Base-by-base conservation (phyloP, 2,888 invertebrate species). In the Synanthedon myopaeformis region DNA sequence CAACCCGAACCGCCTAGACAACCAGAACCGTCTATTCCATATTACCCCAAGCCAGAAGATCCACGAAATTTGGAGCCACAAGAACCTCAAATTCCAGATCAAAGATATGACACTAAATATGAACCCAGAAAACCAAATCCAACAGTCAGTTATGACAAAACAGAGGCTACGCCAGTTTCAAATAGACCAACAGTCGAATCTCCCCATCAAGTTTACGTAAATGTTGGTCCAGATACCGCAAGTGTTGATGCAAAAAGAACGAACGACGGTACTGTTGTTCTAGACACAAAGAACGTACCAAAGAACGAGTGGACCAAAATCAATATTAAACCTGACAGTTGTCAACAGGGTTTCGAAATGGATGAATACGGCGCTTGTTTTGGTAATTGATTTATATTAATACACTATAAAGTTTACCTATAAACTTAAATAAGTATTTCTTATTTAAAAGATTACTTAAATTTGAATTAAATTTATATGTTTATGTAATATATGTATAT, bases 331-430 rank as follows among this genome's bases (percentile, higher is more conserved):
- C 77, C 77, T 0, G 64, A 60, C 0, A 67, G 71, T 10, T 90
- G 90, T 65, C 79, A 82, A 11, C 52, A 61, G 56, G 91, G 91
- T 0, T 91, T 90, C 59, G 83, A 89, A 56, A 67, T 84, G 50
- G 89, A 90, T 61, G 73, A 76, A 17, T 77, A 79, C 58, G 91
- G 91, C 4, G 89, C 89, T 51, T 92, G 91, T 69, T 80, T 87
- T 58, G 91, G 91, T 91, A 74, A 78, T 35, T 8, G 3, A 35
- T 35, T 35, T 35, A 35, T 35, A 35, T 35, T n/a, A n/a, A n/a
- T n/a, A n/a, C n/a, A n/a, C n/a, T n/a, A n/a, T n/a, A n/a, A n/a
- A n/a, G n/a, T n/a, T 35, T 35, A 35, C 10, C 35, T 35, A 8
- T 2, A 35, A 35, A 35, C 28, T 28, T 3, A 28, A 28, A 35